Conservation (phyloP, 2,113 vertebrate species). For the Oplegnathus fasciatus region DNA sequence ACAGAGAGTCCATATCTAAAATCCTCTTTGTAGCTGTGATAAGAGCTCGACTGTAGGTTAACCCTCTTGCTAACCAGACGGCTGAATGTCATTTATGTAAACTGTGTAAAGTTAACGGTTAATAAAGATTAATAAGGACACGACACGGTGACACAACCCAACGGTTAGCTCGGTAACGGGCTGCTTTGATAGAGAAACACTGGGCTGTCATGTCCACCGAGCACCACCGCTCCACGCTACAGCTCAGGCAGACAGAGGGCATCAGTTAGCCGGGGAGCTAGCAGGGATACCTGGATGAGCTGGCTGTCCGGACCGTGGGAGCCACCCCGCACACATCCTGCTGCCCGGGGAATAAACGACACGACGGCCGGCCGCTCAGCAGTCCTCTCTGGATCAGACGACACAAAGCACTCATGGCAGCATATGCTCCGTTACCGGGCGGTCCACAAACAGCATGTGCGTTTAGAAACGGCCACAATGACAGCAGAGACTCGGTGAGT, state of each 20-base stretch:
- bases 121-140: neutral
- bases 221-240: neutral
- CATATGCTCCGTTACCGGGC: conserved; percentile 50
- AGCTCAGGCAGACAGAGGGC: conserved; percentile 45
- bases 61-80: conserved; percentile 35
- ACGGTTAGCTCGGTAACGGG: neutral
- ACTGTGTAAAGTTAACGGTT: neutral
- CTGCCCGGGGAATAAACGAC: conserved; percentile 53
- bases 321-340: conserved; percentile 54
- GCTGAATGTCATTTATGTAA: conserved; percentile 58
- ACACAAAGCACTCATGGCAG: conserved; percentile 81
- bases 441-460: conserved; percentile 60
- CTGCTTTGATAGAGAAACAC: neutral
- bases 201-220: neutral
- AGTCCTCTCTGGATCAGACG: conserved; percentile 76
- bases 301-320: conserved; percentile 55
- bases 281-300: conserved; percentile 78
- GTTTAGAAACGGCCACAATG: neutral
- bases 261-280: conserved; percentile 66
- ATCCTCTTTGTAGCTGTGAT: neutral
- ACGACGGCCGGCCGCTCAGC: conserved; percentile 52
- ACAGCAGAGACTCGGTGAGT: neutral
- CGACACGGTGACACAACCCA: neutral
- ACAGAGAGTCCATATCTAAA: neutral
- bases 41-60: neutral